Evolutionary conservation across 1,140 invertebrate species (phyloP), one percentile per base, ranked within the genome.

Genomic region (Fopius arisanus): DNA sequence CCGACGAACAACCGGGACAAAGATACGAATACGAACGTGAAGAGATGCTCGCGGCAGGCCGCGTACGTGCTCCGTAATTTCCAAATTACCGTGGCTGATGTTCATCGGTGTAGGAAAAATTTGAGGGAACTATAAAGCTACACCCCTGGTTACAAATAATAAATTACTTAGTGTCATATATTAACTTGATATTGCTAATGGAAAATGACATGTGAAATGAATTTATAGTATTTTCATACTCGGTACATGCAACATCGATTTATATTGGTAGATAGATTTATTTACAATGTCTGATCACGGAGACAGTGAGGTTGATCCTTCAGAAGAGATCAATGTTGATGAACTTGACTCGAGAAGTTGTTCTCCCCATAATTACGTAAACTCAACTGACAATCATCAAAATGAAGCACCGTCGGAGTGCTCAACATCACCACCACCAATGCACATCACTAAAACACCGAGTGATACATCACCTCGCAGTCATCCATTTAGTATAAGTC

Each of bases 401-500:
- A 72, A 78, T 26, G 77, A 78, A 63, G 78, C 74, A 9, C 78
- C 80, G 6, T 84, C 83, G 41, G 84, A 86, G 67, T 86, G 81
- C 59, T 87, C 86, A 1, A 81, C 81, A 63, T 86, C 86, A 14
- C 80, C 80, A 16, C 78, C 78, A 0, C 81, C 80, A 2, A 76
- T 33, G 23, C 73, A 71, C 74, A n/a, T n/a, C n/a, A 83, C 82
- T 29, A 85, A 82, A 62, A 74, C 79, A 28, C 70, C 65, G 80
- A 73, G 78, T 37, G 83, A 87, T 10, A 75, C 84, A 0, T 76
- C 78, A 37, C 80, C 85, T 0, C 76, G 86, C 2, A 85, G 84
- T 71, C 86, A 90, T 37, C 86, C 88, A 6, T 90, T 90, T 76
- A 90, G 89, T 75, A 90, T 90, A 73, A 90, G 89, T 43, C 83